Conservation (phyloP, 1,140 invertebrate species). For the Mizuhopecten yessoensis region DNA sequence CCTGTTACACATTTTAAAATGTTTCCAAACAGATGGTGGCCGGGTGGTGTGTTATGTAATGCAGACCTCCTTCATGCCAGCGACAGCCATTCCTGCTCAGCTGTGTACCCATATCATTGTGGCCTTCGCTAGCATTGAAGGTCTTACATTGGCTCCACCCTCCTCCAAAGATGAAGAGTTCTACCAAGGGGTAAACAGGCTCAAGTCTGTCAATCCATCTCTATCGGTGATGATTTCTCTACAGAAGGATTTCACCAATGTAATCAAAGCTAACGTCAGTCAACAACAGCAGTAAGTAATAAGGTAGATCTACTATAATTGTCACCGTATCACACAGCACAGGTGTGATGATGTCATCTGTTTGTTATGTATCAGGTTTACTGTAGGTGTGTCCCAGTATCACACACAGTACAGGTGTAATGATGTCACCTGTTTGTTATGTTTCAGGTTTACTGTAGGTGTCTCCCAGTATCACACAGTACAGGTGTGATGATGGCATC, state of each 20-base stretch:
- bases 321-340: too few relatives aligned
- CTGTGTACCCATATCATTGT: constrained; percentile 44
- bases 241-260: not conserved
- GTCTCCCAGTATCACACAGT: too few relatives aligned
- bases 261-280: not conserved
- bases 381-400: too few relatives aligned
- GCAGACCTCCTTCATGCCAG: constrained; percentile 34
- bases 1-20: too few relatives aligned
- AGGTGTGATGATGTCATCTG: too few relatives aligned
- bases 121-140: constrained; percentile 40
- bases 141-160: not conserved
- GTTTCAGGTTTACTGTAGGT: too few relatives aligned
- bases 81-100: not conserved
- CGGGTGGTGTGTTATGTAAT: constrained; percentile 40
- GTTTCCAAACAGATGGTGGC: not conserved
- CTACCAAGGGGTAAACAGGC: not conserved
- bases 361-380: too few relatives aligned
- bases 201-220: not conserved
- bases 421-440: too few relatives aligned
- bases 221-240: constrained; percentile 41
- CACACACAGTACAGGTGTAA: too few relatives aligned
- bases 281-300: not conserved
- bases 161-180: not conserved
- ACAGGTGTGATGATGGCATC: too few relatives aligned
- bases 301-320: too few relatives aligned